These are phyloP conservation scores for Choloepus didactylus DNA, from an alignment of 2,797 vertebrate species.

Conservation along the genomic window DNA sequence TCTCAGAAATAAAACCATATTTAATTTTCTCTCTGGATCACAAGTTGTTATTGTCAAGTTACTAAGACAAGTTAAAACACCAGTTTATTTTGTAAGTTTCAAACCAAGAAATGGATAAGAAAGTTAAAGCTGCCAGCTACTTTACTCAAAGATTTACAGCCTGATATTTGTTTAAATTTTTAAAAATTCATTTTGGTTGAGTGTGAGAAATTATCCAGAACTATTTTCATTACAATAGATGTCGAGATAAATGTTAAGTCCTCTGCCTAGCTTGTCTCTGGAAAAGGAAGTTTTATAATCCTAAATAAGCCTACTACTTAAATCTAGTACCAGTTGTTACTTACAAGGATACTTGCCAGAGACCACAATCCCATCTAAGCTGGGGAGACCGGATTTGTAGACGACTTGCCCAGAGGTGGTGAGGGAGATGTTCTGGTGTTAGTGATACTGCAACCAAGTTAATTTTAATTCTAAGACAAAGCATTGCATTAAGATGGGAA, in stretches of 20 bases:
- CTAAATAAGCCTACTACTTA: constrained; percentile 52
- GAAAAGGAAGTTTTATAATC: not conserved
- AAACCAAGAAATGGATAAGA: not conserved
- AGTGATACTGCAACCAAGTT: not conserved
- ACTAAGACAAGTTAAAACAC: not conserved
- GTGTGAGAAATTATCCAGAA: not conserved
- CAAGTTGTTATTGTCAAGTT: constrained; percentile 6
- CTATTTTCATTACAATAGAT: constrained; percentile 24
- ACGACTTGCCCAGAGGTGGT: constrained; percentile 41
- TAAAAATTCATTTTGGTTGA: not conserved
- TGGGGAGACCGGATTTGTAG: constrained; percentile 26
- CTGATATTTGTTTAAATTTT: not conserved
- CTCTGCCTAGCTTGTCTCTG: constrained; percentile 51
- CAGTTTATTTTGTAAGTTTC: constrained; percentile 19
- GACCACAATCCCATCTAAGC: constrained; percentile 19
- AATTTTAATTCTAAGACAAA: constrained; percentile 42
- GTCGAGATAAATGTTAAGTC: constrained; percentile 60
- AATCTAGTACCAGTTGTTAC: constrained; percentile 61
- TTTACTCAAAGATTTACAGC: not conserved
- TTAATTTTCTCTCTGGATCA: constrained; percentile 21
- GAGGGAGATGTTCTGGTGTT: not conserved
- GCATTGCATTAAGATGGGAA: not conserved
- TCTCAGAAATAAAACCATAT: not conserved
- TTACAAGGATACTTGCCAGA: constrained; percentile 35
- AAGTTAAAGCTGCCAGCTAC: constrained; percentile 1